Evolutionary conservation across 2,797 vertebrate genomes (phyloP).

Genomic region (Xiphorhynchus erythropygius): DNA sequence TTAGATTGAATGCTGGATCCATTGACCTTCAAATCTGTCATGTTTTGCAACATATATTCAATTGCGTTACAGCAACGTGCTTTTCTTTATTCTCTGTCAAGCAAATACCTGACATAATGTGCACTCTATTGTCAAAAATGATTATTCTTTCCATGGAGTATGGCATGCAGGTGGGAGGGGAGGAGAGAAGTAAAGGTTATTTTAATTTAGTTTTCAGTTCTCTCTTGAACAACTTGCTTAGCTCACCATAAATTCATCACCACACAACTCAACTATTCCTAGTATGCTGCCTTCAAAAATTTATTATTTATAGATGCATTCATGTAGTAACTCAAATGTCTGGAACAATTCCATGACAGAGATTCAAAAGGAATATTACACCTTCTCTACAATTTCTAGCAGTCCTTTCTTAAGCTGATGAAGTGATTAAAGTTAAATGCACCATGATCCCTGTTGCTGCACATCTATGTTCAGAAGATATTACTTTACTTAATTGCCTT

Average conservation of each 20-base stretch:
- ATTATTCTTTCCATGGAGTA: neutral
- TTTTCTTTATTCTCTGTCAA: neutral
- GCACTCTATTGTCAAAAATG: neutral
- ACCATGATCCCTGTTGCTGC: neutral
- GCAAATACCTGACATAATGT: neutral
- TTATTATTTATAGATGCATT: neutral
- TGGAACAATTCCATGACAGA: neutral
- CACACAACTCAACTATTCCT: neutral
- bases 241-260: slow-evolving; percentile 6
- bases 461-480: neutral
- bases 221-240: neutral
- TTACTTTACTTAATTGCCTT: neutral
- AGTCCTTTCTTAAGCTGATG: neutral
- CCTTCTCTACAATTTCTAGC: neutral
- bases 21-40: slow-evolving; percentile 28
- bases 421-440: neutral
- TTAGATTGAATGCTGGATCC: neutral
- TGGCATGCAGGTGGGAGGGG: neutral
- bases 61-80: neutral
- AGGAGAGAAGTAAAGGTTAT: neutral
- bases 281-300: neutral
- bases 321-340: neutral
- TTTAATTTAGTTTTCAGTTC: slow-evolving; percentile 6
- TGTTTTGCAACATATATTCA: neutral
- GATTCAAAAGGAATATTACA: neutral